A percentile compares a stretch with the other conserved stretches of the same genome.
Evolutionary conservation across 1,140 invertebrate species (phyloP).

Genomic region (Brachionus asplanchnoidis): DNA sequence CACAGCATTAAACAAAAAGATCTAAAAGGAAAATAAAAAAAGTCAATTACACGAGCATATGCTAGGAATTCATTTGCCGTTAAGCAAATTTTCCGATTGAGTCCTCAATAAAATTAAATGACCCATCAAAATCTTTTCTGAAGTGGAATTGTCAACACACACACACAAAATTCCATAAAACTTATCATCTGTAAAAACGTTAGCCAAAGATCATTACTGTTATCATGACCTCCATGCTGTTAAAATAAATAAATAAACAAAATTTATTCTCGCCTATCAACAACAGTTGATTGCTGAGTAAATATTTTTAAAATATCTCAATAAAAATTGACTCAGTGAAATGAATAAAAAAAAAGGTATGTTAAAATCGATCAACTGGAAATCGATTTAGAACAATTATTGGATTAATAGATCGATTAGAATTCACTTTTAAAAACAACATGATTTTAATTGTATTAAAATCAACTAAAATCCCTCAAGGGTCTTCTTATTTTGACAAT

Average conservation of each 20-base stretch:
- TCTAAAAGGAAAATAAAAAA: neutral
- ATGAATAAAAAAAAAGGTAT: constrained; percentile 1
- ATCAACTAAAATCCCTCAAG: constrained; percentile 4
- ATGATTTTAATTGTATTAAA: constrained; percentile 37
- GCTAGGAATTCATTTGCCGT: neutral
- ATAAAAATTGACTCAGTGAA: neutral
- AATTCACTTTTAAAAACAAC: constrained; percentile 21
- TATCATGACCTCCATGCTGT: neutral
- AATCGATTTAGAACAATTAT: constrained; percentile 4
- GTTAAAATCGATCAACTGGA: constrained; percentile 33
- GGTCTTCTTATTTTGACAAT: neutral
- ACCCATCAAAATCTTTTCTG: neutral
- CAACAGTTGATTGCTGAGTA: neutral
- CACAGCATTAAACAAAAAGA: neutral
- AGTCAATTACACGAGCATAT: neutral
- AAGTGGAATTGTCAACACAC: neutral
- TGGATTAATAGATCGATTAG: constrained; percentile 6
- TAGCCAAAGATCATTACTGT: neutral
- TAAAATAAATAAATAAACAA: constrained; percentile 4
- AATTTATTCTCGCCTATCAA: constrained; percentile 6
- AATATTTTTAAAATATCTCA: neutral
- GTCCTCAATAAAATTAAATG: constrained; percentile 10
- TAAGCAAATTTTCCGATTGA: neutral
- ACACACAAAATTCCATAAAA: constrained; percentile 10
- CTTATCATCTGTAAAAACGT: constrained; percentile 22